A percentile compares a stretch with the other conserved stretches of the same genome.
Conservation (phyloP, 2,797 vertebrate species). For the Nannoperca obscura region DNA sequence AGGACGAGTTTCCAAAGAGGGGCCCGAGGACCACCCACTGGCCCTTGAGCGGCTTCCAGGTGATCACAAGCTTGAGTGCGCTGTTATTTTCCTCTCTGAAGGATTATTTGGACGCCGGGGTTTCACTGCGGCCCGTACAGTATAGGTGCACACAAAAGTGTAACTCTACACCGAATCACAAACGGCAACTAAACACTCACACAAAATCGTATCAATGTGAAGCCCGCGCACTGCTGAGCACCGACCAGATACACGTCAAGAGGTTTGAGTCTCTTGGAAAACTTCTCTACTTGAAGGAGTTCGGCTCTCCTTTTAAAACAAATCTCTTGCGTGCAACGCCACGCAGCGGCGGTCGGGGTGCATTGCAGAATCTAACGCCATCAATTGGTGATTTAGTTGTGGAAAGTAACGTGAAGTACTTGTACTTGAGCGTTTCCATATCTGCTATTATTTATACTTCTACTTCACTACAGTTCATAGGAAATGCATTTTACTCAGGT, state of each 20-base stretch:
- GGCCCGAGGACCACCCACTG: slow-evolving; percentile 59
- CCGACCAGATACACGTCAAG: background rate
- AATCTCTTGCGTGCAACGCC: slow-evolving; percentile 41
- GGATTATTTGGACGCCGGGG: background rate
- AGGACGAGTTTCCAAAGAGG: slow-evolving; percentile 39
- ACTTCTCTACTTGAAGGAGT: slow-evolving; percentile 10
- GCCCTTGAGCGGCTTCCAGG: slow-evolving; percentile 48
- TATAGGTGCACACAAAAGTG: background rate
- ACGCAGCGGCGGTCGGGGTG: slow-evolving; percentile 19
- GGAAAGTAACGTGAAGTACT: background rate
- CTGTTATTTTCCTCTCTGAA: background rate
- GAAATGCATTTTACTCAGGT: background rate
- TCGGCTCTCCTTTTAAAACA: background rate
- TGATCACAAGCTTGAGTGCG: slow-evolving; percentile 9
- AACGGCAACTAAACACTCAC: background rate
- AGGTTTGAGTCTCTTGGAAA: slow-evolving; percentile 21
- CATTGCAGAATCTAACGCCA: background rate
- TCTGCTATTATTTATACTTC: background rate
- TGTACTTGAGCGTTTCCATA: background rate
- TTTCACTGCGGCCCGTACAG: background rate
- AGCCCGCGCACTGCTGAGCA: too few relatives aligned
- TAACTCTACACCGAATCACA: background rate
- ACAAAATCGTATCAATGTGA: background rate
- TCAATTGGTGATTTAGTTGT: too few relatives aligned
- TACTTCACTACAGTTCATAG: background rate